phyloP scores from a whole-genome alignment of 2,797 vertebrate species.

The Podarcis siculus region DNA sequence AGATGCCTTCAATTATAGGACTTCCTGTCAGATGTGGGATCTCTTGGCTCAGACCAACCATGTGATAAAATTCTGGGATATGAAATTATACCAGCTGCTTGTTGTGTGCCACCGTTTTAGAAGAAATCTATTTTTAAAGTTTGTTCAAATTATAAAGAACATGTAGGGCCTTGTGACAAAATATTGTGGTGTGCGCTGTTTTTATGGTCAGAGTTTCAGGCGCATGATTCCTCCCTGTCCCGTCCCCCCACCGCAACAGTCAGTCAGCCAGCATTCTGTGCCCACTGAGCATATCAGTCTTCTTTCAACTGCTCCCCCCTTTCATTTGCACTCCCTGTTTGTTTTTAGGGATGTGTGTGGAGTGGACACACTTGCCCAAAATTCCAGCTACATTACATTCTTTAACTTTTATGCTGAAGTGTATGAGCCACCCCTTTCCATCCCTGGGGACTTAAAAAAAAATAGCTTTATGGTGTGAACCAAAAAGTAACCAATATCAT shows the following conservation, averaged over 20 bases:
- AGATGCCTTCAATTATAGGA: not conserved
- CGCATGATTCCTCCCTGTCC: no score
- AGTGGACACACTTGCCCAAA: no score
- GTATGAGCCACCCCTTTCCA: not conserved
- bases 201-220: no score
- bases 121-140: slow-evolving; percentile 49
- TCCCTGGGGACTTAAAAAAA: not conserved
- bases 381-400: not conserved
- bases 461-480: not conserved
- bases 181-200: no score
- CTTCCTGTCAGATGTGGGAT: accelerated
- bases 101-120: not conserved
- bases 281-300: not conserved
- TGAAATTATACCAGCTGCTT: not conserved
- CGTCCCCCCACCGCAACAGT: no score
- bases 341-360: not conserved
- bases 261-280: not conserved
- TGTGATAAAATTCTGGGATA: not conserved
- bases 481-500: not conserved
- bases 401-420: not conserved
- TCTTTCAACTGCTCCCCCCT: not conserved
- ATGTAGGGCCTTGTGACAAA: no score
- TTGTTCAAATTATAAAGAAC: slow-evolving; percentile 47
- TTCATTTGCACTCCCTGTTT: not conserved
- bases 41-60: not conserved